Conservation (phyloP, 2,113 vertebrate genomes). For the western clawed frog (Xenopus tropicalis) region UCB_Xtro_10.0 CM004443.2:172023501-172024000, state of each 20-base stretch:
- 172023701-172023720: constrained; percentile 70
- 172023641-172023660: constrained; percentile 51
- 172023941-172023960: constrained; percentile 19
- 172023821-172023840: constrained; percentile 64
- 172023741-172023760: constrained; percentile 99
- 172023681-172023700: constrained; percentile 59
- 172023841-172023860: background rate
- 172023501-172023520: constrained; percentile 62
- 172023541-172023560: constrained; percentile 55
- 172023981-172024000: constrained; percentile 55
- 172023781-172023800: constrained; percentile 93
- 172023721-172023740: constrained; percentile 78
- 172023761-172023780: constrained; percentile 97
- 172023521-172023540: constrained; percentile 65
- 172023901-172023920: constrained; percentile 62
- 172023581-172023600: constrained; percentile 61
- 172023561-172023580: constrained; percentile 64
- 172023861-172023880: background rate
- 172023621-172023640: constrained; percentile 44
- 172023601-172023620: constrained; percentile 45
- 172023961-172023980: constrained; percentile 56
- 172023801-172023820: constrained; percentile 89
- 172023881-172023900: constrained; percentile 46
- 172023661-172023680: constrained; percentile 15
- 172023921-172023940: constrained; percentile 46